Percentiles rank a stretch among this genome's conserved stretches.
Evolutionary conservation across 2,797 vertebrate species (phyloP).

Genomic region (Myripristis murdjan): DNA sequence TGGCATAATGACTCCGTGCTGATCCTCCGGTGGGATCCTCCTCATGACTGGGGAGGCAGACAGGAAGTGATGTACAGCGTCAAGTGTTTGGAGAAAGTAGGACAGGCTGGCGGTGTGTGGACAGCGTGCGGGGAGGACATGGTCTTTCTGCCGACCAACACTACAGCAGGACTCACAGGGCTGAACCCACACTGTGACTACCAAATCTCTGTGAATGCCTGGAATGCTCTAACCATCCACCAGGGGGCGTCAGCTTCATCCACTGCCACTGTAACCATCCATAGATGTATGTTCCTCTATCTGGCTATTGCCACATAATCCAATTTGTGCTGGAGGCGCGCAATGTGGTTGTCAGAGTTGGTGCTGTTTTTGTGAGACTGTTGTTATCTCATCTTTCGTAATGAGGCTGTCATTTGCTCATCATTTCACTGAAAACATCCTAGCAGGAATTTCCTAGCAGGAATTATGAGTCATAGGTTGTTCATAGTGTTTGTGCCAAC

Average conservation of each 20-base stretch:
- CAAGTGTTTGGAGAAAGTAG: slow-evolving; percentile 61
- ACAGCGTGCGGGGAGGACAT: slow-evolving; percentile 44
- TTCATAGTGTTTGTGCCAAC: too few species aligned
- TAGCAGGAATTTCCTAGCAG: too few species aligned
- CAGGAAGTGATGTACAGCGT: slow-evolving; percentile 65
- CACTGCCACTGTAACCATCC: slow-evolving; percentile 56
- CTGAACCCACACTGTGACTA: slow-evolving; percentile 63
- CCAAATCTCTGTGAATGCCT: slow-evolving; percentile 66
- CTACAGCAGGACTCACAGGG: slow-evolving; percentile 60
- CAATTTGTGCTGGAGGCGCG: too few species aligned
- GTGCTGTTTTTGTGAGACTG: too few species aligned
- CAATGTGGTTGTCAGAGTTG: too few species aligned
- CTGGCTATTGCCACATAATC: too few species aligned
- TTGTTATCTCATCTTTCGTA: background rate
- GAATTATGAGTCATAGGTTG: too few species aligned
- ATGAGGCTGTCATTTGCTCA: background rate
- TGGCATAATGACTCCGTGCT: slow-evolving; percentile 43
- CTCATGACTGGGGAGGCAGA: slow-evolving; percentile 71
- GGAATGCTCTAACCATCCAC: slow-evolving; percentile 62
- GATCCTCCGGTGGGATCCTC: slow-evolving; percentile 70
- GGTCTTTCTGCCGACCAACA: slow-evolving; percentile 51
- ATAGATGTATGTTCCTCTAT: slow-evolving; percentile 58
- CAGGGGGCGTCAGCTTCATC: slow-evolving; percentile 21
- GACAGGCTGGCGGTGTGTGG: slow-evolving; percentile 47
- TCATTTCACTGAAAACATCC: background rate